Conservation (phyloP, 2,113 vertebrate genomes). For the Fulmarus glacialis region DNA sequence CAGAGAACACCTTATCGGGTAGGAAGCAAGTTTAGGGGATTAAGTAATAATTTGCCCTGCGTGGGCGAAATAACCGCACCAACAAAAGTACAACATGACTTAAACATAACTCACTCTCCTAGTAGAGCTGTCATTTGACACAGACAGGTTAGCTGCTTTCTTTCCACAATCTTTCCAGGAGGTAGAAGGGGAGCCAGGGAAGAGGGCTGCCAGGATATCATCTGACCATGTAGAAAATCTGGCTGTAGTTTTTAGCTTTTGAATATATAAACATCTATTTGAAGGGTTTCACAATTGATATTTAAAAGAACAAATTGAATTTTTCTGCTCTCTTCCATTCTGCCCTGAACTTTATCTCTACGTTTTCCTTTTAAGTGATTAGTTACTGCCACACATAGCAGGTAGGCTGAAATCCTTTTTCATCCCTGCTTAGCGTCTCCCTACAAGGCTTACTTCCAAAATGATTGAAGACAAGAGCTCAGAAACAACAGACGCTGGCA, state of each 20-base stretch:
- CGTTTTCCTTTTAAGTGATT: constrained; percentile 16
- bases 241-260: background rate
- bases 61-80: background rate
- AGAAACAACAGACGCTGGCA: constrained; percentile 52
- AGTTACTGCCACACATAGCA: constrained; percentile 50
- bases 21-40: background rate
- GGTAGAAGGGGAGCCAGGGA: background rate
- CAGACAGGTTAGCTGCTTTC: background rate
- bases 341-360: background rate
- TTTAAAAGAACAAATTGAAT: constrained; percentile 22
- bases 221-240: background rate
- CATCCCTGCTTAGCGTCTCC: constrained; percentile 23
- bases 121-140: background rate
- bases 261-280: background rate
- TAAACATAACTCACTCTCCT: background rate
- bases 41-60: background rate
- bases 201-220: background rate
- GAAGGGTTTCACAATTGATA: background rate
- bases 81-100: background rate
- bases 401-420: constrained; percentile 62
- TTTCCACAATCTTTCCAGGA: background rate
- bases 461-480: constrained; percentile 62
- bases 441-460: constrained; percentile 47
- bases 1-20: background rate
- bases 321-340: constrained; percentile 12